These are phyloP conservation scores for Halcyon senegalensis DNA, from an alignment of 2,113 vertebrate genomes.

Conservation along the genomic window DNA sequence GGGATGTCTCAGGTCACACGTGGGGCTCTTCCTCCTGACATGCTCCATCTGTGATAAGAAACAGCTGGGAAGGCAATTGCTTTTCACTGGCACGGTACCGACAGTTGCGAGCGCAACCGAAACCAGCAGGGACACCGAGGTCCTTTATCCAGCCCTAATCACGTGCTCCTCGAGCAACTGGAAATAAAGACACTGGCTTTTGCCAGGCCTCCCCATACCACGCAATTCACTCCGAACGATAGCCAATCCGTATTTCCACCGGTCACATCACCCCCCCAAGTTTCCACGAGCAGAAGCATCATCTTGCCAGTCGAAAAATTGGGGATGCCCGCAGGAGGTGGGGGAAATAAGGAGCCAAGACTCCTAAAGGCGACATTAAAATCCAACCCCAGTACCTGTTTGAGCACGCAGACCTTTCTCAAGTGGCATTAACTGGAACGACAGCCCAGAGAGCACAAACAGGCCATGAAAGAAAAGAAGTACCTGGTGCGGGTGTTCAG, in stretches of 20 bases:
- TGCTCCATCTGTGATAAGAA: neutral
- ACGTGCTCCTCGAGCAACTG: rapidly evolving
- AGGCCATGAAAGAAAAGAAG: neutral
- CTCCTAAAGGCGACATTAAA: neutral
- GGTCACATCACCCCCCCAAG: no score
- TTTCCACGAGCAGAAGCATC: neutral
- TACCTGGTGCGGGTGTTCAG: neutral
- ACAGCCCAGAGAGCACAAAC: neutral
- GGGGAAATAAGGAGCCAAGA: rapidly evolving
- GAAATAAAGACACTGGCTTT: neutral
- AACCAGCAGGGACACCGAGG: neutral
- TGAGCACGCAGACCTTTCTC: neutral
- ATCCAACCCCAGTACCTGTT: neutral
- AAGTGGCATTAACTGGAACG: rapidly evolving
- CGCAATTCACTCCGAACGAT: rapidly evolving
- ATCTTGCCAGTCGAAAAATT: neutral
- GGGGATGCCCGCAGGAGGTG: rapidly evolving
- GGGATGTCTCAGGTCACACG: neutral
- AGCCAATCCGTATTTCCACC: neutral
- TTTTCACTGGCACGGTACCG: neutral
- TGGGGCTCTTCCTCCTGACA: neutral
- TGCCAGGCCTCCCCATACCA: neutral
- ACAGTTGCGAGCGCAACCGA: rapidly evolving
- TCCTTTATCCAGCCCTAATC: neutral
- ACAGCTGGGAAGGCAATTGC: neutral